Conservation (phyloP, 2,113 vertebrate species). For the Athene cunicularia region DNA sequence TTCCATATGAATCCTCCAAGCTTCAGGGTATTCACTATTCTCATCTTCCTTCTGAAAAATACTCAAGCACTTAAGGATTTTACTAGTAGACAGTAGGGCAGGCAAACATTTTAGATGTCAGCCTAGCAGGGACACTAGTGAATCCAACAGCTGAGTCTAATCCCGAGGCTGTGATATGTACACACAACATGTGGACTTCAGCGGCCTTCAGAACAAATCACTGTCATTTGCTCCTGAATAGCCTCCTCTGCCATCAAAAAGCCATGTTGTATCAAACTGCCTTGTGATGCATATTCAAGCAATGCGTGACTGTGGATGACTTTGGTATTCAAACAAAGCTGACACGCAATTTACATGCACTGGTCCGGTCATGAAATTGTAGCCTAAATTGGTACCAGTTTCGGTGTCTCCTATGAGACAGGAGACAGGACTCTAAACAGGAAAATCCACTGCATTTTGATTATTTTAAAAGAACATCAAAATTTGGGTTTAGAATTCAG, state of each 20-base stretch:
- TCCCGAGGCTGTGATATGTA: background rate
- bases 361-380: background rate
- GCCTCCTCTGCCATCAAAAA: background rate
- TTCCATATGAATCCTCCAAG: background rate
- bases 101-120: background rate
- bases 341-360: background rate
- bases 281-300: background rate
- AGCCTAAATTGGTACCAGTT: background rate
- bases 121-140: background rate
- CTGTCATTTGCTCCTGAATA: background rate
- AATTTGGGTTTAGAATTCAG: background rate
- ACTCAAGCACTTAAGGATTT: background rate
- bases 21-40: background rate
- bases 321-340: background rate
- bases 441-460: background rate
- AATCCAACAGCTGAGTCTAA: background rate
- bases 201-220: fast-evolving
- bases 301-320: background rate
- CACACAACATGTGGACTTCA: background rate
- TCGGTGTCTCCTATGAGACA: background rate
- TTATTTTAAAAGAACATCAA: background rate
- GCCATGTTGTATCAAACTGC: background rate
- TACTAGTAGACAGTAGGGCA: background rate
- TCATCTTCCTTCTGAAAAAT: background rate
- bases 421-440: background rate